Evolutionary conservation across 2,797 vertebrate species (phyloP), one percentile per base, ranked within the genome.

Genomic region (Sphaeramia orbicularis): DNA sequence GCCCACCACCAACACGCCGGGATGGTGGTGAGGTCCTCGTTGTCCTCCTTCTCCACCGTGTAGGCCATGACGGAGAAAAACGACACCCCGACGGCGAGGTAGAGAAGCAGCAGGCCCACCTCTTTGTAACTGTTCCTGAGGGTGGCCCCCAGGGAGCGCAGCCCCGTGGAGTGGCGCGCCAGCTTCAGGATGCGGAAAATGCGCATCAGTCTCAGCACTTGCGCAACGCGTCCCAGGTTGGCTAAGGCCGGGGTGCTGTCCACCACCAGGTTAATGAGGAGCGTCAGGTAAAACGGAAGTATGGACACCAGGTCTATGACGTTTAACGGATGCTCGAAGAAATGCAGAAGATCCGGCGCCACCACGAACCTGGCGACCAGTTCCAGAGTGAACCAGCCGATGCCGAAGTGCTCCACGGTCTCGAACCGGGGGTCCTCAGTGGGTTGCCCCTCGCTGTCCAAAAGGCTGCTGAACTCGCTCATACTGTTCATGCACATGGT

Each of bases 1-100:
- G 98, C 98, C 98, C 98, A 99, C 98, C 98, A 99, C 98, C 98
- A 99, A 71, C 97, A 97, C 38, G 96, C 95, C 0, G 97, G 98
- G 63, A 99, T 98, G 71, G 97, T 99, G 78, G 95, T 94, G 71
- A 99, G 89, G 6, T 95, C 96, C 49, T 98, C 96, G 3, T 95
- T 97, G 68, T 99, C 97, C 85, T 99, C 97, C 43, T 97, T 99
- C 89, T 99, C 98, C 24, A 98, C 95, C 37, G 97, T 99, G 83
- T 99, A 99, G 70, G 96, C 97, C 91, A 99, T 96, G 21, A 98
- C 97, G 0, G 97, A 99, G 92, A 99, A 99, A 80, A 99, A 98
- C 6, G 97, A 99, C 74, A 99, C 97, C 2, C 98, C 97, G 10
- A 99, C 97, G 0, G 97, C 97, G 57, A 99, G 93, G 88, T 99